Base-by-base conservation (phyloP, 2,113 vertebrate species). In the Sinocyclocheilus anophthalmus region DNA sequence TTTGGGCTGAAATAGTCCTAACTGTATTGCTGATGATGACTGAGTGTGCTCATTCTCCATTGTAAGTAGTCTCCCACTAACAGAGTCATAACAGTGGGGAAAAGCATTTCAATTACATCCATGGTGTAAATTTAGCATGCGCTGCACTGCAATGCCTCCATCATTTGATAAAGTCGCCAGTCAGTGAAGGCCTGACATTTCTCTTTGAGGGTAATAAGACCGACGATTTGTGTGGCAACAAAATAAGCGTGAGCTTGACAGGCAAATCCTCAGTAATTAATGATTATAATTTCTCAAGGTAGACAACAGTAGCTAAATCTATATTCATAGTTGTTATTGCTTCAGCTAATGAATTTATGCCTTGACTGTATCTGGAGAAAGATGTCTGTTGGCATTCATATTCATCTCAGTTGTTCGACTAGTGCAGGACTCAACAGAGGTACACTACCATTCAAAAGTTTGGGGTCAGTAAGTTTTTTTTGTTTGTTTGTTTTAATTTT, bases 221-320 rank as follows among this genome's bases (percentile, higher is more conserved):
- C 81, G 91, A 92, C 89, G 93, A 94, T 95, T 95, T 93, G 92
- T 95, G 94, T 90, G 94, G 91, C 90, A 93, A 92, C 89, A 95
- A 92, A 96, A 95, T 95, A 96, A 96, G 94, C 96, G 92, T 90
- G 88, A 87, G 88, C 88, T 90, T 95, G 94, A 96, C 94, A 92
- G 92, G 92, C 88, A 91, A 93, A 94, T 95, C 94, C 95, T 92
- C 94, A 93, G 84, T 94, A 97, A 96, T 96, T 95, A 95, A 96
- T 95, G 92, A 92, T 92, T 95, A 96, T 96, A 57, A 93, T 92
- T 96, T 72, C 12, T 45, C 24, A 39, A 18, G 57, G 67, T 45
- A 22, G 20, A 61, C 20, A 37, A 10, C 4, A 76, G 45, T 30
- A 26, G 11, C 13, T 2, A 26, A 76, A 76, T 78, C 13, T 22